Base-by-base conservation (phyloP, 2,113 vertebrate species). In the Astur gentilis region DNA sequence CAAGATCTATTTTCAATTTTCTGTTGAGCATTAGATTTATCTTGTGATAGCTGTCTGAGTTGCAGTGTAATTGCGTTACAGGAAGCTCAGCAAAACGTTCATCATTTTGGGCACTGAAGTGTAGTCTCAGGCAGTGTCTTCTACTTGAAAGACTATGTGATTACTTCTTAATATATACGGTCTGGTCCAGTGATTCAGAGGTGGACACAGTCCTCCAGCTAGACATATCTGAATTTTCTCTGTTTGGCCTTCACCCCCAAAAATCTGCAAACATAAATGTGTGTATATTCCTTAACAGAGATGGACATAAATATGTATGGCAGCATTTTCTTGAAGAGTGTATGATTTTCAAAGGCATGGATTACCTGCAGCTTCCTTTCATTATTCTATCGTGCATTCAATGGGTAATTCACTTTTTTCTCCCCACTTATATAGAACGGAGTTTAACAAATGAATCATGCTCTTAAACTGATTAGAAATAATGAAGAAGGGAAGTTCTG, bases 401-500 rank as follows among this genome's bases (percentile, higher is more conserved):
- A 8, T 42, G 60, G 40, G 42, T 72, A 87, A 94, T 87, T 95
- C 87, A 73, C 64, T 90, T 87, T 83, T 84, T 86, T 83, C 93
- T 94, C 58, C n/a, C 40, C 49, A 36, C 91, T 94, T 65, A 29
- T 80, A 27, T 14, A 42, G 78, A 95, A 85, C 83, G 70, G 70
- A 95, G 78, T 91, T 93, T 94, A 90, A 73, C 75, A 93, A 95
- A 85, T 97, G 91, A 96, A 93, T 95, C 95, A 87, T 62, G 55
- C 76, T 90, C 77, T 95, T 97, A 77, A 95, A 60, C 84, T 84
- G 67, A 94, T 97, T 92, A 96, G 90, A 77, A 92, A 65, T 96
- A 92, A 97, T 90, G 90, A 92, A 81, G 87, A 96, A 96, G 92
- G 92, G 93, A 94, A 94, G 87, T 89, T 92, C 81, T 86, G 66